Conservation (phyloP, 2,888 invertebrate species). For the Acrobasis repandana region DNA sequence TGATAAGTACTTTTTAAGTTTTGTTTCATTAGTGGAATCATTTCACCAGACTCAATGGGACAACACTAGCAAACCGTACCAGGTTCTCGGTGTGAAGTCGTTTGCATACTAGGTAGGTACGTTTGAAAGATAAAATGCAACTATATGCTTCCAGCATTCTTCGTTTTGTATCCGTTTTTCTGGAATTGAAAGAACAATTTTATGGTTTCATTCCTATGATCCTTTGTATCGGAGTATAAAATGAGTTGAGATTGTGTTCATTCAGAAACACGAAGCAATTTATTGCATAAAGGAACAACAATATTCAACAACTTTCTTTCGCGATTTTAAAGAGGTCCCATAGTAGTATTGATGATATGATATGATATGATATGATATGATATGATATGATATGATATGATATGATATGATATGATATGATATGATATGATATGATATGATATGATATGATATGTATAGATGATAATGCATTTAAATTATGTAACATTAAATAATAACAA, state of each 20-base stretch:
- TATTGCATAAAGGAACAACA: too few relatives aligned
- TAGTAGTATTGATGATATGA: too few relatives aligned
- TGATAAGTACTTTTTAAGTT: too few relatives aligned
- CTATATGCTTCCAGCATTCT: constrained; percentile 33
- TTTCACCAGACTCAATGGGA: constrained; percentile 3
- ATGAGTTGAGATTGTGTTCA: background rate
- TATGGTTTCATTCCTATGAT: background rate
- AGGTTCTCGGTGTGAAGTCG: constrained; percentile 51
- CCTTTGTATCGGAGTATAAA: background rate
- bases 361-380: too few relatives aligned
- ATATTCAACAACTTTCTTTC: too few relatives aligned
- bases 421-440: too few relatives aligned
- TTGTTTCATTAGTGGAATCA: background rate
- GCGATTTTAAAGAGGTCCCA: too few relatives aligned
- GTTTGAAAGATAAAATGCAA: constrained; percentile 53
- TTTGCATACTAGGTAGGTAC: constrained; percentile 56
- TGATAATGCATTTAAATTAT: too few relatives aligned
- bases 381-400: too few relatives aligned
- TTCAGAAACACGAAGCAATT: background rate
- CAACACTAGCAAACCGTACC: constrained; percentile 28
- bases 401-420: too few relatives aligned
- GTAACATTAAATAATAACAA: too few relatives aligned
- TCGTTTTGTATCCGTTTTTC: background rate
- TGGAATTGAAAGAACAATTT: constrained; percentile 6
- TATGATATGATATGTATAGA: too few relatives aligned